Evolutionary conservation across 2,113 vertebrate genomes (phyloP), one percentile per base, ranked within the genome.

Genomic region (Verasper variegatus): DNA sequence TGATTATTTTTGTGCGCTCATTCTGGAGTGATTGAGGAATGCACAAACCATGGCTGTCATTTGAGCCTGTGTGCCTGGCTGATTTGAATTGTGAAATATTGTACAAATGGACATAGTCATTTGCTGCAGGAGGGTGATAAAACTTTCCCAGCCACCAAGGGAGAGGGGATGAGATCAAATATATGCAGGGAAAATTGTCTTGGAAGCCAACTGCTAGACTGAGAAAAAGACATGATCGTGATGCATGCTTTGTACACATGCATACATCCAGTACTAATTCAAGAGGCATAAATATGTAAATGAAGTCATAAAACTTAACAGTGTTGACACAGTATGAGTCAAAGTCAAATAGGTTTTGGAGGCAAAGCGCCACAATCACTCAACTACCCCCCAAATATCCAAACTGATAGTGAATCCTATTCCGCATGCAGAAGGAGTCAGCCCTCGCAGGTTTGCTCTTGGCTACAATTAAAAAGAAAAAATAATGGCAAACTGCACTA

Each of bases 1-100:
- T 82, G 68, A 89, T 88, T 90, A 79, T 70, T 90, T 89, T 80
- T 86, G 81, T 82, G 71, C 60, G 56, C 88, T 88, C 77, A 64
- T 87, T 85, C 56, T 68, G 83, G 82, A n/a, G 71, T 91, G 90
- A 93, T 92, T 82, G 86, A 93, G 62, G 72, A 80, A 78, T 45
- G 57, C 72, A 73, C 78, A 84, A 91, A 87, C 74, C 26, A 21
- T 54, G 57, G 78, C 45, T 85, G 90, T 90, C 86, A 84, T 47
- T 14, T 14, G 71, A 70, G 68, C 74, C 59, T 70, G 56, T 81
- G 75, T n/a, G 77, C 71, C 52, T 62, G 10, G 17, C 81, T 77
- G 81, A 87, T 89, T 85, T 86, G 66, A 81, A 74, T 47, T 27
- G 80, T 81, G 81, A 90, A 91, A 88, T 85, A 91, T 88, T n/a